Evolutionary conservation across 2,797 vertebrate genomes (phyloP), one percentile per base, ranked within the genome.

Genomic region (Parotocinclus haroldoi): DNA sequence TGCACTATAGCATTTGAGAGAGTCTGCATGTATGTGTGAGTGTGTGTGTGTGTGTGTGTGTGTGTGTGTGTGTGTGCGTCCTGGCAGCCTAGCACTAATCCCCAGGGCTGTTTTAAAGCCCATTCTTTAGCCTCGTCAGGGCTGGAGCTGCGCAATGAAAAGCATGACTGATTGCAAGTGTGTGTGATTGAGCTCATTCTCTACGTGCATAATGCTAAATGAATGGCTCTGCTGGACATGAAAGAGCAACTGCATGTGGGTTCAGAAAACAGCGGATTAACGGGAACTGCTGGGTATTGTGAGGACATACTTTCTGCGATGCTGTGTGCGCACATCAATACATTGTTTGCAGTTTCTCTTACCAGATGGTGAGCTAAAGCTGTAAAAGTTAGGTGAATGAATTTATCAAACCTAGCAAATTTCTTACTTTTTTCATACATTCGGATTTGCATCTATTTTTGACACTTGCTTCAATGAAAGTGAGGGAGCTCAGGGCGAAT

Each of bases 161-260:
- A 63, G 66, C 69, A 51, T 37, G 19, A n/a, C 68, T 74, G 72
- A 75, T 71, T 75, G 64, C 48, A 17, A 57, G 64, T 49, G 38
- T 44, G 53, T 68, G 51, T 76, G 69, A 76, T 60, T 72, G 65
- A 68, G 68, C 60, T 64, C 58, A 50, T 76, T 76, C 61, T 69
- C 62, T 66, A 55, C 54, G 42, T 11, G 46, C 63, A 81, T 60
- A 80, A 74, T 73, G 77, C 80, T 78, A 73, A 72, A 67, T 88
- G 86, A 90, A 90, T 87, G 83, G 74, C 80, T 76, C 79, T 83
- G 87, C 86, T 87, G 78, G 83, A 80, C 83, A 76, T 84, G 84
- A 88, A 85, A 85, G 83, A 77, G 77, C 78, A 69, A 80, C 75
- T 82, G 83, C 82, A 86, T 87, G 86, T 79, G 85, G 85, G 83